Evolutionary conservation across 37 sponge, comb jelly and placozoan species (phyloP).

Genomic region (Mnemiopsis leidyi): DNA sequence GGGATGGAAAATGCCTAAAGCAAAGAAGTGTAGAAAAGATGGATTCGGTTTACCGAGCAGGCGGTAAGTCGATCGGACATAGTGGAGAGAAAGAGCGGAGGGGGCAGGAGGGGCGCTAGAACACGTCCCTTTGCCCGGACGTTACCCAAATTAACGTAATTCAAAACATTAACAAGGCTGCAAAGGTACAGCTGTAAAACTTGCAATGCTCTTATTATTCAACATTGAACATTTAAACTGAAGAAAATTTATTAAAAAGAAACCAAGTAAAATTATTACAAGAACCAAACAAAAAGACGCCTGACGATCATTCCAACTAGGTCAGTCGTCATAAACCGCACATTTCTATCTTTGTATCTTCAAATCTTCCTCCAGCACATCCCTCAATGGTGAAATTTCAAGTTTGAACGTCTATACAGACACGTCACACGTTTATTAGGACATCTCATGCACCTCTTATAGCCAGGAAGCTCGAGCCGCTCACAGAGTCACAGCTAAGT

Average conservation of each 20-base stretch:
- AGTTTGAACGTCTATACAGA: too few relatives aligned
- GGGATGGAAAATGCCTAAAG: too few relatives aligned
- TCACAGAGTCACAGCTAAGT: background rate
- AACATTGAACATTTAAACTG: too few relatives aligned
- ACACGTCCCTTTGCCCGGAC: background rate
- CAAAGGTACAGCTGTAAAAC: background rate
- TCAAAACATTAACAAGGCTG: background rate
- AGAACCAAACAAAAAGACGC: background rate
- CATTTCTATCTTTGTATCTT: background rate
- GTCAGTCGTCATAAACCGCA: background rate
- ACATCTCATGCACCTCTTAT: too few relatives aligned
- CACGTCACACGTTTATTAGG: too few relatives aligned
- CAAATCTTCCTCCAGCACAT: background rate
- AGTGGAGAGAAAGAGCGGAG: background rate
- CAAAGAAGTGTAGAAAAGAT: too few relatives aligned
- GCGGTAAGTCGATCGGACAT: too few relatives aligned
- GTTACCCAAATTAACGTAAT: background rate
- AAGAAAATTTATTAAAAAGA: background rate
- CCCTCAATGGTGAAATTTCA: too few relatives aligned
- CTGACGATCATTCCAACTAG: background rate
- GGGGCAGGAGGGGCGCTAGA: background rate
- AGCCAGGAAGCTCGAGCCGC: too few relatives aligned
- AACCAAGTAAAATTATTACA: background rate
- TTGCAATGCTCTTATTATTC: background rate
- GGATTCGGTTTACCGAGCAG: too few relatives aligned